These are phyloP conservation scores for Drosophila tripunctata DNA, from an alignment of 2,888 invertebrate genomes.

Conservation along the genomic window DNA sequence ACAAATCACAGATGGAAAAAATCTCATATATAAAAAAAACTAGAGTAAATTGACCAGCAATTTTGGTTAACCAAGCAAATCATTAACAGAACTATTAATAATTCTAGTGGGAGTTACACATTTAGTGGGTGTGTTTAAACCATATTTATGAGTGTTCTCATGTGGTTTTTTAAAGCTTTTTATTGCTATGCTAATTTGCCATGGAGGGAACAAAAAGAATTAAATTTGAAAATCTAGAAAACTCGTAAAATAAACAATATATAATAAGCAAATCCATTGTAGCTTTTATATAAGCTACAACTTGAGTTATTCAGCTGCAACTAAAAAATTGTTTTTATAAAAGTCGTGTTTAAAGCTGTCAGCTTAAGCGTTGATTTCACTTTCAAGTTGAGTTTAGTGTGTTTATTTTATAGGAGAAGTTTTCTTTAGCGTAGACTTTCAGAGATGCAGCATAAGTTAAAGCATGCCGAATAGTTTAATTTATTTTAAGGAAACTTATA, in stretches of 20 bases:
- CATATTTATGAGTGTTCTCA: slow-evolving; percentile 37
- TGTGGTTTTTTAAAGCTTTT: slow-evolving; percentile 22
- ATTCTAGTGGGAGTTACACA: slow-evolving; percentile 13
- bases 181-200: slow-evolving; percentile 17
- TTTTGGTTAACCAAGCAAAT: slow-evolving; percentile 58
- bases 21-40: slow-evolving; percentile 40
- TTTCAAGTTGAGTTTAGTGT: too few relatives aligned
- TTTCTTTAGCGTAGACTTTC: too few relatives aligned
- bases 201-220: neutral
- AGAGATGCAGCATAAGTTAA: too few relatives aligned
- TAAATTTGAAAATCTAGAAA: neutral
- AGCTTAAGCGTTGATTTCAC: too few relatives aligned
- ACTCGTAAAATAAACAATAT: neutral
- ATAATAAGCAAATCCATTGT: neutral
- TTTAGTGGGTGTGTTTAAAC: neutral
- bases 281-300: neutral
- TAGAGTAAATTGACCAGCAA: slow-evolving; percentile 30
- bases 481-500: too few relatives aligned
- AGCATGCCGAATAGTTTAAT: too few relatives aligned
- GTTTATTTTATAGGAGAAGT: too few relatives aligned
- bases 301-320: too few relatives aligned
- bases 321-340: too few relatives aligned
- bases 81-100: slow-evolving; percentile 65
- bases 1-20: slow-evolving; percentile 54
- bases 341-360: neutral